A percentile compares a stretch with the other conserved stretches of the same genome.
Evolutionary conservation across 2,113 vertebrate species (phyloP).

Genomic region (Cynocephalus volans): DNA sequence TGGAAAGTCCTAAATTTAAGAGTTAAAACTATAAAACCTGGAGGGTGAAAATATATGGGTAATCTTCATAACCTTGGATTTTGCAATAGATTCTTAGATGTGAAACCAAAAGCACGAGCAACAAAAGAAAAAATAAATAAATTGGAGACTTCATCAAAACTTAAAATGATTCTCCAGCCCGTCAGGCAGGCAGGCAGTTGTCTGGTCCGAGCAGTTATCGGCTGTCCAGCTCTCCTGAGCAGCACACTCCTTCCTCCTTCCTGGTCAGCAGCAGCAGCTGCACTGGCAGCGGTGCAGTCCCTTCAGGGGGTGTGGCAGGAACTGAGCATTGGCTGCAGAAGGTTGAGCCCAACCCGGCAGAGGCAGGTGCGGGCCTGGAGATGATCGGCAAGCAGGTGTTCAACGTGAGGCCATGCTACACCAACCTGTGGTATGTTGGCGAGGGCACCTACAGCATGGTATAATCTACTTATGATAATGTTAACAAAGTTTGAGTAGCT

Average conservation of each 20-base stretch:
- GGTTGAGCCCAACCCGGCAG: constrained; percentile 41
- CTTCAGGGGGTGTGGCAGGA: constrained; percentile 15
- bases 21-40: background rate
- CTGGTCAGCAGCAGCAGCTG: constrained; percentile 2
- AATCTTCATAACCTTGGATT: background rate
- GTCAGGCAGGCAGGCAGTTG: background rate
- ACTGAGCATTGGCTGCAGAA: constrained; percentile 51
- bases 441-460: constrained; percentile 99
- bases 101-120: background rate
- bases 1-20: background rate
- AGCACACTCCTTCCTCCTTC: background rate
- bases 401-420: constrained; percentile 98
- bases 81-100: background rate
- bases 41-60: background rate
- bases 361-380: constrained; percentile 93
- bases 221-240: accelerated
- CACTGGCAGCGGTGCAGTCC: background rate
- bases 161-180: constrained; percentile 35
- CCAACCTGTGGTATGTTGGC: constrained; percentile 97
- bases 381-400: constrained; percentile 98
- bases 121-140: background rate
- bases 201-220: accelerated
- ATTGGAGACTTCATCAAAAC: background rate
- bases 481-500: too few relatives aligned
- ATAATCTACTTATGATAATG: constrained; percentile 70